These are phyloP conservation scores for Triplophysa tibetana DNA, from an alignment of 2,113 vertebrate genomes.

Conservation along the genomic window DNA sequence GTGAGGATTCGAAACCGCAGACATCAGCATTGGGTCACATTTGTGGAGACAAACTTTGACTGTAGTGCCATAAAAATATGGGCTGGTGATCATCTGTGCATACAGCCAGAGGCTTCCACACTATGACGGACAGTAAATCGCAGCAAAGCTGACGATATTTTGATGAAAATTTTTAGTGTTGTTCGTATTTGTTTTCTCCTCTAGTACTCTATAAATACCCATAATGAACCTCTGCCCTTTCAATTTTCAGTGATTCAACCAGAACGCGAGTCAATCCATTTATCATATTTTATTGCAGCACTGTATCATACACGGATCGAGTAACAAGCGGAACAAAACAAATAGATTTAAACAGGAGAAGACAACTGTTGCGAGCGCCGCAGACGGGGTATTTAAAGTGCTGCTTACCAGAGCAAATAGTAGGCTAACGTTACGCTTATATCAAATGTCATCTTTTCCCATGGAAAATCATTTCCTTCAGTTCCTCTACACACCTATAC, in stretches of 20 bases:
- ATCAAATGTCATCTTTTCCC: conserved; percentile 8
- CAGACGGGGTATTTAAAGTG: background rate
- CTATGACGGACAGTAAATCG: background rate
- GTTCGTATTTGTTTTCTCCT: background rate
- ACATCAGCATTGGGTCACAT: background rate
- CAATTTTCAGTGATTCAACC: background rate
- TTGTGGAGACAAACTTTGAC: background rate
- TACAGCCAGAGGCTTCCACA: background rate
- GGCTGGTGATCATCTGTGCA: background rate
- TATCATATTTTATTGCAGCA: background rate
- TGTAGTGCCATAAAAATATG: background rate
- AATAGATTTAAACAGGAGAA: background rate
- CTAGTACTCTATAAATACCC: conserved; percentile 27
- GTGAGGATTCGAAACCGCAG: background rate
- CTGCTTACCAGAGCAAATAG: background rate
- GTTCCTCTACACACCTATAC: background rate
- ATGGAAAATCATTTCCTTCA: background rate
- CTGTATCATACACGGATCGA: background rate
- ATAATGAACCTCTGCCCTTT: conserved; percentile 28
- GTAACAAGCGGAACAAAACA: background rate
- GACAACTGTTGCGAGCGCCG: background rate
- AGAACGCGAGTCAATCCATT: background rate
- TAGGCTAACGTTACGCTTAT: background rate
- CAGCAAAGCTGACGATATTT: background rate
- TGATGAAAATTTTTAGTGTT: background rate